Evolutionary conservation across 1,140 invertebrate species (phyloP).

Genomic region (Macrobrachium rosenbergii): DNA sequence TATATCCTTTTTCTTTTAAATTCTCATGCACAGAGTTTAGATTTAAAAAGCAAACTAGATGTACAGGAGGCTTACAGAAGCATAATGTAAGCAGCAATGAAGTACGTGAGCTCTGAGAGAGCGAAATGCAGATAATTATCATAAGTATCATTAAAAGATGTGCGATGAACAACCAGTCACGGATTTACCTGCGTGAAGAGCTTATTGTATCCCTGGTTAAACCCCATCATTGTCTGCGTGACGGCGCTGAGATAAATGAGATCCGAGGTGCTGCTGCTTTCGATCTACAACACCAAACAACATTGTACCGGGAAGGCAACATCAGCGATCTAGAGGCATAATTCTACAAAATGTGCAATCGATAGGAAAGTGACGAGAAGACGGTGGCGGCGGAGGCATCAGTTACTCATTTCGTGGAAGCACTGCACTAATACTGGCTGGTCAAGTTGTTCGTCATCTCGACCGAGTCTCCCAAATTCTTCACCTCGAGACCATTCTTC

Average conservation of each 20-base stretch:
- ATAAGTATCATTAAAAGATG: neutral
- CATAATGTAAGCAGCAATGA: neutral
- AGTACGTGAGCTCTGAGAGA: neutral
- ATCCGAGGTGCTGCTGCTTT: neutral
- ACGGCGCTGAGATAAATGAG: constrained; percentile 8
- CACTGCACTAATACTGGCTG: too few species aligned
- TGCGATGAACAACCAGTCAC: neutral
- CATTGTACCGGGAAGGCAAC: neutral
- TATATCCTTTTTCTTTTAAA: too few species aligned
- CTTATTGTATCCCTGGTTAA: constrained; percentile 65
- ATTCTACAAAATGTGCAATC: too few species aligned
- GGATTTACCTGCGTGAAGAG: constrained; percentile 64
- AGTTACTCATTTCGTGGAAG: too few species aligned
- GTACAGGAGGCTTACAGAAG: neutral
- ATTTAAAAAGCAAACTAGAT: too few species aligned
- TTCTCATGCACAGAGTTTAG: too few species aligned
- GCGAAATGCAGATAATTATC: neutral
- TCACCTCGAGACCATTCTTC: too few species aligned
- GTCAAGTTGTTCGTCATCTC: too few species aligned
- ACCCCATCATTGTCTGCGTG: constrained; percentile 62
- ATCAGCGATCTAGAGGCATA: too few species aligned
- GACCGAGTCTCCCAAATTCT: too few species aligned
- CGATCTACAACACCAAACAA: neutral
- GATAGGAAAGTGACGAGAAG: too few species aligned
- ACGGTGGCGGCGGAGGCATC: too few species aligned